Evolutionary conservation across 92 coral and sea anemone genomes (phyloP).

Genomic region (Umimayanthus kanabou): DNA sequence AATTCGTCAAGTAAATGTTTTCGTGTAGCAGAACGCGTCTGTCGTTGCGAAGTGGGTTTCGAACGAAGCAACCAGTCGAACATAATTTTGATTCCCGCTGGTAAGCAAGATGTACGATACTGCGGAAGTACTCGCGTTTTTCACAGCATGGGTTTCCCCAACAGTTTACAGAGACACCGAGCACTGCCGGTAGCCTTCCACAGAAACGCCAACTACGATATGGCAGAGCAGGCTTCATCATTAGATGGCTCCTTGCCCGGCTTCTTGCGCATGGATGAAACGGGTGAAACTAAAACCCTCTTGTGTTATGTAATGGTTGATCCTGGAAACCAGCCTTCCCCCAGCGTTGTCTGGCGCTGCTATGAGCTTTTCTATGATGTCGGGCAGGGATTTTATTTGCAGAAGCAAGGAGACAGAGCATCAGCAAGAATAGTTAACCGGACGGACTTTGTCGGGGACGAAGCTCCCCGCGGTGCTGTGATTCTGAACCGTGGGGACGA

Average conservation of each 20-base stretch:
- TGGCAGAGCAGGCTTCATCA: background rate
- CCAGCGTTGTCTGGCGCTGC: conserved; percentile 14
- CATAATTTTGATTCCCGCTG: background rate
- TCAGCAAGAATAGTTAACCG: conserved; percentile 9
- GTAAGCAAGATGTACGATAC: background rate
- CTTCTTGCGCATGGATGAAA: too few relatives aligned
- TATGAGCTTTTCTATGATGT: background rate
- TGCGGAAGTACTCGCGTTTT: background rate
- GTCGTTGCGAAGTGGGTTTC: background rate
- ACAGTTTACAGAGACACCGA: conserved; percentile 1
- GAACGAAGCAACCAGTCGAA: background rate
- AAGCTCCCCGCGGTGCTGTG: conserved; percentile 18
- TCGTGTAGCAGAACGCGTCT: background rate
- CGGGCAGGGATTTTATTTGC: background rate
- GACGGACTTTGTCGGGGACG: conserved; percentile 22
- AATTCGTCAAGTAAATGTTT: background rate
- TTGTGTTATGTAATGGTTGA: conserved; percentile 19
- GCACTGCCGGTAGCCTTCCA: background rate
- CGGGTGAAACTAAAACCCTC: background rate
- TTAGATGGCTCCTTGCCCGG: background rate
- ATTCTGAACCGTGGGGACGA: conserved; percentile 3
- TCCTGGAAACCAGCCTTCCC: conserved; percentile 7
- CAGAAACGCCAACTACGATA: background rate
- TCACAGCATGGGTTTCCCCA: background rate
- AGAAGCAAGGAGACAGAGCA: conserved; percentile 21